Evolutionary conservation across 2,113 vertebrate genomes (phyloP), one percentile per base, ranked within the genome.

Genomic region (Takifugu flavidus): DNA sequence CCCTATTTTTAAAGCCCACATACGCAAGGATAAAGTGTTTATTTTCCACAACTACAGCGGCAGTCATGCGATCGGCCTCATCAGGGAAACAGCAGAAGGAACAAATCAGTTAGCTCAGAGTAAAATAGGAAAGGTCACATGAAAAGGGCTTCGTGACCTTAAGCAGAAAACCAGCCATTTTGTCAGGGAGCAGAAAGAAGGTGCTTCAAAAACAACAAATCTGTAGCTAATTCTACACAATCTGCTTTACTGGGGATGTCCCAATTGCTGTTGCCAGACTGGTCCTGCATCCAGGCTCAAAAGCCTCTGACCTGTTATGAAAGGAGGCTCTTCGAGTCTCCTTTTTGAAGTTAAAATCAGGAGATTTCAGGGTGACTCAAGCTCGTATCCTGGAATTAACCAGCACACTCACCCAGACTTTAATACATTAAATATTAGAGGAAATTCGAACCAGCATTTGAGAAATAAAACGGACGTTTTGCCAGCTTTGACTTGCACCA

Each of bases 101-200:
- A 59, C 49, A 25, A 46, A 10, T 28, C 44, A 39, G 62, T 53
- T 55, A 67, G 77, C 57, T 44, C 53, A 51, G 45, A 42, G 60
- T 42, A 4, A 11, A 26, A 20, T 6, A 25, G 59, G 54, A 45
- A 62, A 56, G 20, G 11, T 25, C 10, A 60, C 47, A 87, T 66
- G 86, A 87, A 86, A 82, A 82, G 56, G 67, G 56, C 82, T 82
- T 85, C 88, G 84, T 86, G 68, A 78, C 62, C 79, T 86, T 74
- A 82, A 2, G 34, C 34, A 10, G 8, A 39, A 77, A 82, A 20
- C 20, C 20, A 20, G 20, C 80, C 56, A 59, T 60, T 77, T 50
- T 60, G 52, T 58, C 52, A 6, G 52, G 70, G 50, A 63, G 63
- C 70, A 49, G 5, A 80, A 56, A 64, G 42, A 53, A 70, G 74